Base-by-base conservation (phyloP, 1,140 invertebrate genomes). In the Portunus trituberculatus region DNA sequence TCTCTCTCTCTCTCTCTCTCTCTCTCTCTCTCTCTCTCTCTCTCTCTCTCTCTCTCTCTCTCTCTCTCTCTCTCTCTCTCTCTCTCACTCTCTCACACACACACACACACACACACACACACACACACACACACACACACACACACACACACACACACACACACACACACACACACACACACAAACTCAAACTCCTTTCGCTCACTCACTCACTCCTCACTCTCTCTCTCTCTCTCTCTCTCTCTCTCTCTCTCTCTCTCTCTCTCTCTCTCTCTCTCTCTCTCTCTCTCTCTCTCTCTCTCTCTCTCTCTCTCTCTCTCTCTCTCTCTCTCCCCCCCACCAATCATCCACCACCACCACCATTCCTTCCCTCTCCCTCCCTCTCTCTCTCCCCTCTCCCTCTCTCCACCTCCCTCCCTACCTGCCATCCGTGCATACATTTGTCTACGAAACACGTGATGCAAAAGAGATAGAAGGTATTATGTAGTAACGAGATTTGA, bases 401-500 rank as follows among this genome's bases (percentile, higher is more conserved):
- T 16, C 20, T 59, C 45, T n/a, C 29, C 39, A 0, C 90, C n/a
- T 45, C 14, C 52, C 28, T 20, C 90, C 16, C 16, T 31, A 25
- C 20, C 52, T 82, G 6, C 8, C 90, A 4, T 28, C 28, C 29
- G 0, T 92, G 90, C 92, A 93, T 86, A 83, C 92, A 93, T 93
- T 93, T 84, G 92, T 84, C 67, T 52, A 39, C 67, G 67, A 84
- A 93, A 82, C 93, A 94, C 48, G 48, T 76, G 93, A 94, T 88
- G 93, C 46, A 90, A 94, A 94, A 94, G 93, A 89, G 93, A 94
- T 94, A 86, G 83, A 94, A 94, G 86, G 89, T 94, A 94, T 94
- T 94, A 94, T 94, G 84, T 94, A 89, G 84, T 94, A 94, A 94
- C 93, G 93, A 94, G 93, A 94, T 94, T 94, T 90, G 86, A 94